A percentile compares a stretch with the other conserved stretches of the same genome.
phyloP scores from a whole-genome alignment of 2,888 invertebrate genomes.

The Epirrhoe tristata region DNA sequence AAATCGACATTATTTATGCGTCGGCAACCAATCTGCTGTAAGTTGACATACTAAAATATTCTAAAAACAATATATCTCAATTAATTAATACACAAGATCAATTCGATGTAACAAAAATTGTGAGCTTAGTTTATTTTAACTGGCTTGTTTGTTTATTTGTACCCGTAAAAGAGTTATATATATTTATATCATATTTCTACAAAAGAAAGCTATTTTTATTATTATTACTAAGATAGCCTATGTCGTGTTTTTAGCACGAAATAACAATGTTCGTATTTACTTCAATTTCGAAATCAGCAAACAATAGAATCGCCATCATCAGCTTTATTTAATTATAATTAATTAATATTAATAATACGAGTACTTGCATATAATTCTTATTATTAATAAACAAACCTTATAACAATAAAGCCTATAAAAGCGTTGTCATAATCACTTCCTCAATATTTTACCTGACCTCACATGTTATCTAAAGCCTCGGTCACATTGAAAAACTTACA shows the following conservation, averaged over 20 bases:
- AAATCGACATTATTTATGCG: no score
- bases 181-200: no score
- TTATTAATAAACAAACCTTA: slow-evolving; percentile 24
- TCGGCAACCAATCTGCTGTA: background rate
- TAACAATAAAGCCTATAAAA: slow-evolving; percentile 28
- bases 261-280: background rate
- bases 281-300: background rate
- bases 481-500: slow-evolving; percentile 22
- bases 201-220: no score
- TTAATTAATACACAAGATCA: no score
- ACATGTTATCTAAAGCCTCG: slow-evolving; percentile 53
- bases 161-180: no score
- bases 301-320: background rate
- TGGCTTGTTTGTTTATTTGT: no score
- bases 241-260: no score
- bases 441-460: slow-evolving; percentile 62
- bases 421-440: slow-evolving; percentile 55
- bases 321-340: background rate
- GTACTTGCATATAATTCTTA: background rate
- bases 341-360: background rate
- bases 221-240: no score
- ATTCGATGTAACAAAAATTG: no score
- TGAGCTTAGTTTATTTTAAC: no score
- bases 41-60: no score
- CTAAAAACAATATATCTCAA: no score